phyloP scores from a whole-genome alignment of 2,888 invertebrate species.

The Lymantria dispar region DNA sequence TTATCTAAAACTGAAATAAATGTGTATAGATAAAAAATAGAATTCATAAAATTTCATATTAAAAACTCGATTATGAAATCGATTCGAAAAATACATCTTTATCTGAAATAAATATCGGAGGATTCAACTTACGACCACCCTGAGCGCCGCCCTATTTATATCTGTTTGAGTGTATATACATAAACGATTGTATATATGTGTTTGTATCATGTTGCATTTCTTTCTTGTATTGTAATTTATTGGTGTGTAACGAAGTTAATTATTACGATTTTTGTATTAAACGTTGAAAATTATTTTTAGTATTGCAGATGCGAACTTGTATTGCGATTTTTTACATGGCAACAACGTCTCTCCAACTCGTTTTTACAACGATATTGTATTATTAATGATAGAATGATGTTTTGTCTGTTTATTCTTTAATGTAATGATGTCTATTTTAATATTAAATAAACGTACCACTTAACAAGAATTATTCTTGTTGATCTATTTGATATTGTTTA shows the following conservation, averaged over 20 bases:
- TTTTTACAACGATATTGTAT: slow-evolving; percentile 38
- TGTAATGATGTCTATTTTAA: slow-evolving; percentile 33
- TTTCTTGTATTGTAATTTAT: slow-evolving; percentile 82
- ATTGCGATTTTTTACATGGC: slow-evolving; percentile 60
- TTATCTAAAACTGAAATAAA: slow-evolving; percentile 14
- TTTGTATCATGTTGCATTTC: slow-evolving; percentile 72
- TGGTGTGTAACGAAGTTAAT: slow-evolving; percentile 82
- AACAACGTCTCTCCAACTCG: slow-evolving; percentile 41
- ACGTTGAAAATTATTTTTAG: slow-evolving; percentile 82
- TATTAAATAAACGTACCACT: slow-evolving; percentile 26
- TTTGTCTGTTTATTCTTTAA: slow-evolving; percentile 31
- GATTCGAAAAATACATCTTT: too few relatives aligned
- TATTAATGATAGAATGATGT: slow-evolving; percentile 34
- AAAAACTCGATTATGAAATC: too few relatives aligned
- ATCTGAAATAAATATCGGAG: slow-evolving; percentile 2
- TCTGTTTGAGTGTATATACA: slow-evolving; percentile 33
- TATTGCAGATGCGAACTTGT: slow-evolving; percentile 59
- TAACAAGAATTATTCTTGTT: slow-evolving; percentile 13
- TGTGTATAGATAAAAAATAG: too few relatives aligned
- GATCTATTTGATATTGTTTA: slow-evolving; percentile 16
- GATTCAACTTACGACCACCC: slow-evolving; percentile 12
- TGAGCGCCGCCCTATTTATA: slow-evolving; percentile 33
- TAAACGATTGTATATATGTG: slow-evolving; percentile 32
- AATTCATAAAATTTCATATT: too few relatives aligned
- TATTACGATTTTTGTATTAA: slow-evolving; percentile 83